Percentiles rank a stretch among this genome's conserved stretches.
These are phyloP conservation scores for Onthophagus taurus DNA, from an alignment of 1,140 invertebrate species.

Conservation along the genomic window DNA sequence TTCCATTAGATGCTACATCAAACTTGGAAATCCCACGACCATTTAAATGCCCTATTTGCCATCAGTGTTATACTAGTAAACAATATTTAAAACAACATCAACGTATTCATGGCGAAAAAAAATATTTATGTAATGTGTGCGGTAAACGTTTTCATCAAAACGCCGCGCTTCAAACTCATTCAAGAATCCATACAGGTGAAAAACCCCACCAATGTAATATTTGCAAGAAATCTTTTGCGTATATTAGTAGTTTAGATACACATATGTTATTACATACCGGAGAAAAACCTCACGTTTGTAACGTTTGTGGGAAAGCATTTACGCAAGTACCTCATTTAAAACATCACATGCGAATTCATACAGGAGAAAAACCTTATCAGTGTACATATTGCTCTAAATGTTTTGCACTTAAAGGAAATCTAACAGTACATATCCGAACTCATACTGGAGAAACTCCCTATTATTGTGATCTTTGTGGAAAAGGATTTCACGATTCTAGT, in stretches of 20 bases:
- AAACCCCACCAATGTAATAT: slow-evolving; percentile 24
- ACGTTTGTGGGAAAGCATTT: slow-evolving; percentile 43
- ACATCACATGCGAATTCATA: slow-evolving; percentile 24
- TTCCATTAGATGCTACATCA: no score
- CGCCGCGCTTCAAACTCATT: slow-evolving; percentile 19
- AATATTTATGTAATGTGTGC: slow-evolving; percentile 21
- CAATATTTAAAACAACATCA: slow-evolving; percentile 18
- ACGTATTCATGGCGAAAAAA: slow-evolving; percentile 22
- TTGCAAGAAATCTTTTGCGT: slow-evolving; percentile 27
- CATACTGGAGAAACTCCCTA: slow-evolving; percentile 36
- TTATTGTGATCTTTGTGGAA: slow-evolving; percentile 29
- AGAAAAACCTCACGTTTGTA: slow-evolving; percentile 78
- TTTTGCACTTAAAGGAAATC: slow-evolving; percentile 50
- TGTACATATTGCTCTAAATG: slow-evolving; percentile 48
- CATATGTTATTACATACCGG: slow-evolving; percentile 85
- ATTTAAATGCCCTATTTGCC: slow-evolving; percentile 22
- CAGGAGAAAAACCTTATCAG: slow-evolving; percentile 24
- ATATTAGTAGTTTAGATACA: slow-evolving; percentile 53
- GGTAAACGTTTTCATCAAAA: slow-evolving; percentile 23
- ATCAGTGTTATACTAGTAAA: slow-evolving; percentile 19
- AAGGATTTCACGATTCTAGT: slow-evolving; percentile 34
- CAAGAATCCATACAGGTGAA: slow-evolving; percentile 22
- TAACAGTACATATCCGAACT: slow-evolving; percentile 42
- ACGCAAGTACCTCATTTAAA: slow-evolving; percentile 24
- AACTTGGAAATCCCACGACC: no score